A percentile compares a stretch with the other conserved stretches of the same genome.
Conservation (phyloP, 1,140 invertebrate genomes). For the Anadara kagoshimensis region DNA sequence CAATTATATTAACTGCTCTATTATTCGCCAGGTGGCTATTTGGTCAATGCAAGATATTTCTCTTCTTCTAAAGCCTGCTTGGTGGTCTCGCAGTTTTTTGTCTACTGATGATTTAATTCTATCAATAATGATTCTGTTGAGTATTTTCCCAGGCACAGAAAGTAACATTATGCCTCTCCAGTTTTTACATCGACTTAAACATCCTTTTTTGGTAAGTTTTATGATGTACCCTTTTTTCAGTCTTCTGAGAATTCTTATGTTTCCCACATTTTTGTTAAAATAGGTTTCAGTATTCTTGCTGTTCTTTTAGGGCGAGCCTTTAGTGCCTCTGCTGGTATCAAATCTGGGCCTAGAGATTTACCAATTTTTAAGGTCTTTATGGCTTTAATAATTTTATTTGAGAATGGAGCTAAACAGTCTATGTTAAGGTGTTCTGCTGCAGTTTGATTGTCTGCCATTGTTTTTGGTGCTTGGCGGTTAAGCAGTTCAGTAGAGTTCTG, state of each 20-base stretch:
- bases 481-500: conserved; percentile 36
- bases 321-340: conserved; percentile 27
- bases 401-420: conserved; percentile 5
- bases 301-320: conserved; percentile 5
- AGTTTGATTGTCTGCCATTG: conserved; percentile 11
- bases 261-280: conserved; percentile 16
- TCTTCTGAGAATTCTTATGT: conserved; percentile 18
- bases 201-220: conserved; percentile 35
- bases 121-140: conserved; percentile 32
- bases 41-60: conserved; percentile 49
- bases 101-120: conserved; percentile 19
- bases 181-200: conserved; percentile 40
- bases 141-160: too few relatives aligned
- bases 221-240: conserved; percentile 25
- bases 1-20: conserved; percentile 49
- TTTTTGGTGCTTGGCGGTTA: conserved; percentile 33
- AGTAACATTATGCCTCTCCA: conserved; percentile 48
- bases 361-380: conserved; percentile 15
- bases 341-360: conserved; percentile 27
- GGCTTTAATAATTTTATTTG: conserved; percentile 18
- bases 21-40: conserved; percentile 38
- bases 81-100: conserved; percentile 27
- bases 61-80: conserved; percentile 30
- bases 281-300: not conserved
- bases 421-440: conserved; percentile 14